Percentiles rank a stretch among this genome's conserved stretches.
Evolutionary conservation across 2,113 vertebrate genomes (phyloP).

Genomic region (Kryptolebias marmoratus): DNA sequence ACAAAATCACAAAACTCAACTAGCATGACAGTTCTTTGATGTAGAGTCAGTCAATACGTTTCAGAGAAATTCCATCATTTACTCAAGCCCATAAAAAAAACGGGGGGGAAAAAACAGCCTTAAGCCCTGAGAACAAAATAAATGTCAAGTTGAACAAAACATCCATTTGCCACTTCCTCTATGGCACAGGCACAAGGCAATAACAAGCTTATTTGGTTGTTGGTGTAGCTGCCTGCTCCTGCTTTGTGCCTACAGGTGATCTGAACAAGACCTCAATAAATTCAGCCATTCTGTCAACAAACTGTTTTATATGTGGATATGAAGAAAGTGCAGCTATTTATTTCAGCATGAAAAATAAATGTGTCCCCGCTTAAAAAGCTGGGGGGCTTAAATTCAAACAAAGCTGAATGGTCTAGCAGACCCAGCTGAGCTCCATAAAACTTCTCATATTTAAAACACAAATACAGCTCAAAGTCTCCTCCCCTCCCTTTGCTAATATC

Average conservation of each 20-base stretch:
- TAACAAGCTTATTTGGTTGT: slow-evolving; percentile 74
- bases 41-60: slow-evolving; percentile 4
- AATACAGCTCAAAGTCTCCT: slow-evolving; percentile 11
- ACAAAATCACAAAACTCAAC: neutral
- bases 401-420: slow-evolving; percentile 50
- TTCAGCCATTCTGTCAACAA: slow-evolving; percentile 69
- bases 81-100: slow-evolving; percentile 45
- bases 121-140: slow-evolving; percentile 66
- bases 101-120: slow-evolving; percentile 38
- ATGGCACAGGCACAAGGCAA: slow-evolving; percentile 66
- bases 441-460: slow-evolving; percentile 26
- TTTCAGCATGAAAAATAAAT: slow-evolving; percentile 71
- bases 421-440: slow-evolving; percentile 50
- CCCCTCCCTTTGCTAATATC: slow-evolving; percentile 16
- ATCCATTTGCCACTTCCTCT: slow-evolving; percentile 70
- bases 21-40: slow-evolving; percentile 14
- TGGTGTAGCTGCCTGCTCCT: slow-evolving; percentile 64
- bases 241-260: slow-evolving; percentile 71
- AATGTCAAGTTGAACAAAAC: slow-evolving; percentile 65
- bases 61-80: slow-evolving; percentile 50
- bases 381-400: slow-evolving; percentile 58
- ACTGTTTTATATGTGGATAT: slow-evolving; percentile 59
- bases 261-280: slow-evolving; percentile 66
- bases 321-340: slow-evolving; percentile 69
- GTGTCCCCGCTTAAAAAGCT: slow-evolving; percentile 45